These are phyloP conservation scores for Cotesia vestalis DNA, from an alignment of 1,140 invertebrate genomes.

Conservation along the genomic window DNA sequence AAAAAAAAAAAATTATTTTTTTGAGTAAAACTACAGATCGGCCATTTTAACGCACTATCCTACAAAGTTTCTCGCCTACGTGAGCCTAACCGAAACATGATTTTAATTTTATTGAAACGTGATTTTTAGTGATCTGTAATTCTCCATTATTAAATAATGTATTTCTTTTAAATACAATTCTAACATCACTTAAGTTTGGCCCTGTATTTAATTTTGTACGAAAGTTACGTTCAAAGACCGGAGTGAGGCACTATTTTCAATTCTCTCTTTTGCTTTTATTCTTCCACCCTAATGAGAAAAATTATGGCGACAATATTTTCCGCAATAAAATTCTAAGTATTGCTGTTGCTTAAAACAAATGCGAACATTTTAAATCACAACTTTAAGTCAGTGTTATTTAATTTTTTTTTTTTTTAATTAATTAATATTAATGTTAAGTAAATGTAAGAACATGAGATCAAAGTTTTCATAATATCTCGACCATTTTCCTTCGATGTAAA, in stretches of 20 bases:
- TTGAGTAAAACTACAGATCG: too few relatives aligned
- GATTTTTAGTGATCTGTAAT: constrained; percentile 33
- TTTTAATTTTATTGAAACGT: constrained; percentile 11
- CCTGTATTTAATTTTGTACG: constrained; percentile 65
- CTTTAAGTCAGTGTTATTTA: constrained; percentile 45
- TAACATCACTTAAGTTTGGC: constrained; percentile 52
- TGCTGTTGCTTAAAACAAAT: constrained; percentile 30
- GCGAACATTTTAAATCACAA: constrained; percentile 27
- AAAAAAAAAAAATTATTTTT: too few relatives aligned
- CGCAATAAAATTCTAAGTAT: background rate
- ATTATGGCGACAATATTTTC: constrained; percentile 5
- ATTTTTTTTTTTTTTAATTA: constrained; percentile 44
- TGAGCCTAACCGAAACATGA: too few relatives aligned
- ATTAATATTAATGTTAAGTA: constrained; percentile 49
- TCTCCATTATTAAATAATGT: constrained; percentile 28
- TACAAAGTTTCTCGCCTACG: too few relatives aligned
- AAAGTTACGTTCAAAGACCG: constrained; percentile 51
- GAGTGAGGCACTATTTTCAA: constrained; percentile 59
- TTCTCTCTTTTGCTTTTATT: constrained; percentile 23
- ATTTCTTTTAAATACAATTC: constrained; percentile 49
- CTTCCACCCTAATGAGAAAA: background rate
- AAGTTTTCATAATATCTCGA: constrained; percentile 51
- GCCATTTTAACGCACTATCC: too few relatives aligned
- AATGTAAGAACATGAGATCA: constrained; percentile 61
- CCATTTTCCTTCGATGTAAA: constrained; percentile 34